Evolutionary conservation across 1,140 invertebrate species (phyloP).

Genomic region (Spodoptera litura): DNA sequence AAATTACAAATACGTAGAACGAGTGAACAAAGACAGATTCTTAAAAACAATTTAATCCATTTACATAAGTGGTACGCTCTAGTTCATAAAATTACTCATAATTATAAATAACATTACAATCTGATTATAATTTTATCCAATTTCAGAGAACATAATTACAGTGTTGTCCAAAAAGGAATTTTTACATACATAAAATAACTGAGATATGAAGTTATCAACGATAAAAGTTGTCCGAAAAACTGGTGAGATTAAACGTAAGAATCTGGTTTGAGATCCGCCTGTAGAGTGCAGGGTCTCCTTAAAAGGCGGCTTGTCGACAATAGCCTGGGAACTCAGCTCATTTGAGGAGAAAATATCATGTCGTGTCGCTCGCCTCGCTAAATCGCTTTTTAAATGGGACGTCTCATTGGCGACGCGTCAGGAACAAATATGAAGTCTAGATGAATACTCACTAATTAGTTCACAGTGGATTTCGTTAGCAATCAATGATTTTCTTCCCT

Average conservation of each 20-base stretch:
- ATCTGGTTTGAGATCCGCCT: slow-evolving; percentile 74
- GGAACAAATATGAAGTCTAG: slow-evolving; percentile 57
- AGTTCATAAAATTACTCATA: not conserved
- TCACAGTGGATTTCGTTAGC: slow-evolving; percentile 2
- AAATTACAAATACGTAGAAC: too few species aligned
- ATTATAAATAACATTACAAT: not conserved
- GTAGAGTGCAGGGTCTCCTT: slow-evolving; percentile 67
- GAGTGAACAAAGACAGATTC: not conserved
- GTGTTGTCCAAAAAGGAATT: slow-evolving; percentile 10
- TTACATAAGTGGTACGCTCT: not conserved
- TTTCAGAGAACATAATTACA: slow-evolving; percentile 21
- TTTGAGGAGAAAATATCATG: slow-evolving; percentile 82
- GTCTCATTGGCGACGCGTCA: slow-evolving; percentile 56
- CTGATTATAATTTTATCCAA: not conserved
- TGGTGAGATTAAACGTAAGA: slow-evolving; percentile 59
- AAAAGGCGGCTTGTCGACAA: slow-evolving; percentile 79
- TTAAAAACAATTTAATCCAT: slow-evolving; percentile 6
- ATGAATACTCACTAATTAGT: slow-evolving; percentile 32
- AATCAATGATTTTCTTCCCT: not conserved
- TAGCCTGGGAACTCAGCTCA: slow-evolving; percentile 83
- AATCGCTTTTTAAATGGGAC: slow-evolving; percentile 78
- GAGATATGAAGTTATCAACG: slow-evolving; percentile 34
- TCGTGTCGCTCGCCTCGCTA: slow-evolving; percentile 61
- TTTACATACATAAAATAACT: slow-evolving; percentile 8
- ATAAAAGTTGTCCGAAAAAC: slow-evolving; percentile 41